These are phyloP conservation scores for Neomicropteryx cornuta DNA, from an alignment of 1,140 invertebrate species.

Conservation along the genomic window DNA sequence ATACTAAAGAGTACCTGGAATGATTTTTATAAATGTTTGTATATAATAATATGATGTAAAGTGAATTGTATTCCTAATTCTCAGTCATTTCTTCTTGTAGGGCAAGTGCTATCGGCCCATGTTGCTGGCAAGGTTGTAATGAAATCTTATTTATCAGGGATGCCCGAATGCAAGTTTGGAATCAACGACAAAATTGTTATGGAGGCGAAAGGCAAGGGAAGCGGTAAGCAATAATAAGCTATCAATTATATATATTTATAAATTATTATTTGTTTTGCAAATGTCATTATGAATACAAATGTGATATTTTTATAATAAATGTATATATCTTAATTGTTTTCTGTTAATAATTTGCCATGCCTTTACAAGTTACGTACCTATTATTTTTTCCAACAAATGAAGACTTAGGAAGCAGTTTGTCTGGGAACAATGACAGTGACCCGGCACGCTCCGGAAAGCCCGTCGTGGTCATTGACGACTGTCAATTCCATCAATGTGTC, in stretches of 20 bases:
- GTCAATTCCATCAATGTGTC: slow-evolving; percentile 99
- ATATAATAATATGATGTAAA: background rate
- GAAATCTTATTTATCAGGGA: slow-evolving; percentile 99
- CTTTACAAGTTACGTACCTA: too few relatives aligned
- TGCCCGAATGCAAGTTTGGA: slow-evolving; percentile 99
- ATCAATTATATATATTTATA: slow-evolving; percentile 1
- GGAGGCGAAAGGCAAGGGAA: slow-evolving; percentile 86
- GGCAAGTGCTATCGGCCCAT: slow-evolving; percentile 97
- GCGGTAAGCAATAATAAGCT: slow-evolving; percentile 22
- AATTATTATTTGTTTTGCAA: slow-evolving; percentile 5
- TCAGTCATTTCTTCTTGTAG: slow-evolving; percentile 35
- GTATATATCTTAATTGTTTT: too few relatives aligned
- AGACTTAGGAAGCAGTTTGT: slow-evolving; percentile 48
- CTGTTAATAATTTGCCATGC: too few relatives aligned
- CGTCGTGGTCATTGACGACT: slow-evolving; percentile 98
- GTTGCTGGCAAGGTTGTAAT: slow-evolving; percentile 99
- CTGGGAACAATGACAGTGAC: slow-evolving; percentile 69
- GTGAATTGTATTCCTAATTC: background rate
- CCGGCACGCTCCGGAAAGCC: slow-evolving; percentile 81
- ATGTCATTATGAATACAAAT: slow-evolving; percentile 6
- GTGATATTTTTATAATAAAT: too few relatives aligned
- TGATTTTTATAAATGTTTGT: too few relatives aligned
- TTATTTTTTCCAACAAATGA: too few relatives aligned
- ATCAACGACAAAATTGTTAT: slow-evolving; percentile 99
- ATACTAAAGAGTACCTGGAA: too few relatives aligned